Evolutionary conservation across 2,888 invertebrate species (phyloP), one percentile per base, ranked within the genome.

Genomic region (Drosophila cracens): DNA sequence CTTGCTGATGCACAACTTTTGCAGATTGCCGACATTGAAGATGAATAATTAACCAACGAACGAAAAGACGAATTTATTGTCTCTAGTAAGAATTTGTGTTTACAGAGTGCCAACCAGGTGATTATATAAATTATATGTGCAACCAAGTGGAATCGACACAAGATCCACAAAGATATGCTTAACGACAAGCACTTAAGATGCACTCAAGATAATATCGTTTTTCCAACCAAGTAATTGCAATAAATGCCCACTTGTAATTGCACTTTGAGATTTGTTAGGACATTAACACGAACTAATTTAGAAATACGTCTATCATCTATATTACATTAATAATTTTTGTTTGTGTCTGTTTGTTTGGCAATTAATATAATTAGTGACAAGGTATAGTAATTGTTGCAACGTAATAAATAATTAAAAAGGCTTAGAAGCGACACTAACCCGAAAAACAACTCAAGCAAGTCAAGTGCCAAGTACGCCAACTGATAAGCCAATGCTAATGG

Each of bases 331-430:
- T 59, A 46, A n/a, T 34, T 52, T 51, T 62, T 36, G 8, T 27
- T 64, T 52, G 33, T 59, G 33, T 59, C 1, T 7, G 27, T 68
- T 74, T 29, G 48, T 56, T 71, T 67, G 21, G 53, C 66, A 86
- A 83, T 86, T 84, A 70, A 72, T 68, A 65, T 81, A 87, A 82
- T 87, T 77, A 74, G 74, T 82, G 76, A 75, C 81, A 63, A 70
- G 63, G 67, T 79, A 67, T 51, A 77, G 71, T 79, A 67, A 73
- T 72, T 84, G 77, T 84, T 75, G 74, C 74, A 46, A 69, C 69
- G 54, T 52, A 64, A 53, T 51, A 65, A 76, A 60, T 77, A 74
- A 78, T 76, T 48, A 43, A 72, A 69, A 69, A 68, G 69, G 58
- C 36, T 59, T 74, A 69, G 58, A 56, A 52, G 54, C 46, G 40